These are phyloP conservation scores for Nycticryphes semicollaris DNA, from an alignment of 2,113 vertebrate species.

Conservation along the genomic window DNA sequence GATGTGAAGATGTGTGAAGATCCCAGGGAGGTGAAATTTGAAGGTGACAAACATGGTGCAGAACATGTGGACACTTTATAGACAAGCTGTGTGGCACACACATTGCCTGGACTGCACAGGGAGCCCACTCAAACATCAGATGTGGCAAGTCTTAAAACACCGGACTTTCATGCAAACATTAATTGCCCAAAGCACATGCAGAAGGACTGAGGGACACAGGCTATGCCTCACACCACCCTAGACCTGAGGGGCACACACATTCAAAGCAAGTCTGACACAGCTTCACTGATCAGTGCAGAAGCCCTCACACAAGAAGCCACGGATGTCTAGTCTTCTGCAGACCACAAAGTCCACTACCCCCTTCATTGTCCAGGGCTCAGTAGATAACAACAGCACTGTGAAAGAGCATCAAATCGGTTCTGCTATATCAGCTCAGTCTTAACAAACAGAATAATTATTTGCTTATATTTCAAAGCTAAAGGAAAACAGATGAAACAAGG, in stretches of 20 bases:
- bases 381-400: not conserved
- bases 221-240: not conserved
- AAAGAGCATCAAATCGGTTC: not conserved
- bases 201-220: not conserved
- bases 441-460: not conserved
- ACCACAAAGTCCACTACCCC: not conserved
- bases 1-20: not conserved
- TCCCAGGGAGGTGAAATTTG: not conserved
- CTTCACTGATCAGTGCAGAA: not conserved
- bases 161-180: not conserved
- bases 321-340: not conserved
- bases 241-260: not conserved
- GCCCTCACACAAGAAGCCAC: not conserved
- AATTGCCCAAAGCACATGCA: not conserved
- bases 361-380: not conserved
- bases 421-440: not conserved
- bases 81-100: not conserved
- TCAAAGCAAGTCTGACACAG: not conserved
- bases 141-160: not conserved
- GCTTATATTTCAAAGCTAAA: not conserved
- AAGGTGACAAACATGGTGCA: not conserved
- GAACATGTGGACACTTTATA: rapidly evolving
- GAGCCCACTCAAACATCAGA: not conserved
- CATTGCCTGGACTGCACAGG: not conserved
- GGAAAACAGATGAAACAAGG: not conserved